phyloP scores from a whole-genome alignment of 2,113 vertebrate species.

The Canis aureus region DNA sequence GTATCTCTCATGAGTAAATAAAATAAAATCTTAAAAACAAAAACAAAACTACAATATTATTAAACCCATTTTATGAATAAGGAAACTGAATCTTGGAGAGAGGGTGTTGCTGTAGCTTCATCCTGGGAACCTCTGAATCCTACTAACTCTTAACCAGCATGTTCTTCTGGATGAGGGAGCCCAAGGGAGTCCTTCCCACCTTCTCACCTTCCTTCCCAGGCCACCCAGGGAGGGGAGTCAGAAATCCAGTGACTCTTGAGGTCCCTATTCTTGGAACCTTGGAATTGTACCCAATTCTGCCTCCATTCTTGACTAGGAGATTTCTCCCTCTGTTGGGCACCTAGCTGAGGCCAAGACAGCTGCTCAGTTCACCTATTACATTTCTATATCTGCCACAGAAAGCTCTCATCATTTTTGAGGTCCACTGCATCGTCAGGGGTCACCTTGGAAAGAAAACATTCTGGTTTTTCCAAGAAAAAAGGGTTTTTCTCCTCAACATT shows the following conservation, averaged over 20 bases:
- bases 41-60: too few relatives aligned
- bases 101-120: too few relatives aligned
- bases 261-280: neutral
- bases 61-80: neutral
- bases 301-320: too few relatives aligned
- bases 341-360: neutral
- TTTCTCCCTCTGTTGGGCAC: neutral
- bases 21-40: too few relatives aligned
- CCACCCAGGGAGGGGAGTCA: neutral
- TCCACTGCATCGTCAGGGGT: neutral
- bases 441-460: neutral
- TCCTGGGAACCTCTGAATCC: neutral
- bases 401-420: neutral
- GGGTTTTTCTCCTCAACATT: neutral
- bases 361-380: too few relatives aligned
- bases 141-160: neutral
- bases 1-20: too few relatives aligned
- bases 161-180: neutral
- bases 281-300: neutral
- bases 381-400: neutral
- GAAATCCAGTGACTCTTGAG: neutral
- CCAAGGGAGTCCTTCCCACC: neutral
- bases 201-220: neutral
- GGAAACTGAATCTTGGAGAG: neutral
- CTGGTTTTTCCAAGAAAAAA: neutral